Base-by-base conservation (phyloP, 2,888 invertebrate genomes). In the Dicyrtoma fusca region DNA sequence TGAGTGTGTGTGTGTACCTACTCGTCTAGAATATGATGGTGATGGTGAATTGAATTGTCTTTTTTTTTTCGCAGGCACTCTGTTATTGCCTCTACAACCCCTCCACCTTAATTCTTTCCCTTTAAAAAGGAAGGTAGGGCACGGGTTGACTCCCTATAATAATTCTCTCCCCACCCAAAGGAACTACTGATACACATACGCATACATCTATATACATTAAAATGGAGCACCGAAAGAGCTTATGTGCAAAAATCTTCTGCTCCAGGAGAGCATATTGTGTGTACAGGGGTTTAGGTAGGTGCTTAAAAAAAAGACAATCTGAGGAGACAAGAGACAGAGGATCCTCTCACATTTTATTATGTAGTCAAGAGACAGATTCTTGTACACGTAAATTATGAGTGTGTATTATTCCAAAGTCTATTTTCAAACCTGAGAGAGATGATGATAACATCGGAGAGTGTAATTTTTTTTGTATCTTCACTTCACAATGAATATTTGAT, bases 351-450 rank as follows among this genome's bases (percentile, higher is more conserved):
- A 44, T 4, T 61, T 44, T 61, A 61, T 42, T 25, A 57, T 57
- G n/a, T 5, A 57, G 57, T 25, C 10, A 66, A 53, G 53, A 66
- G 66, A 53, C 53, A 66, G 66, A 53, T 66, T 66, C 66, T 66
- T 66, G 21, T 65, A 11, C 23, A 11, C 11, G 17, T 66, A 66
- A 66, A 66, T 66, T 66, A 66, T 66, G 53, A 53, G 51, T 66
- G 49, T 68, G 34, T 34, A 34, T 34, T 34, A 68, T 57, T 23
- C 53, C 25, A 45, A 68, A 45, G 57, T 68, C 68, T 68, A 68
- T 68, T 68, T 68, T 57, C 42, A 66, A 66, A 66, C 66, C 49
- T 47, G 25, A 21, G 65, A 51, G 65, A 51, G 65, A 51, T 65
- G 66, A 34, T 66, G 66, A 66, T 66, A 55, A 66, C 53, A 59